phyloP scores from a whole-genome alignment of 1,140 invertebrate species.

The Papilio xuthus region DNA sequence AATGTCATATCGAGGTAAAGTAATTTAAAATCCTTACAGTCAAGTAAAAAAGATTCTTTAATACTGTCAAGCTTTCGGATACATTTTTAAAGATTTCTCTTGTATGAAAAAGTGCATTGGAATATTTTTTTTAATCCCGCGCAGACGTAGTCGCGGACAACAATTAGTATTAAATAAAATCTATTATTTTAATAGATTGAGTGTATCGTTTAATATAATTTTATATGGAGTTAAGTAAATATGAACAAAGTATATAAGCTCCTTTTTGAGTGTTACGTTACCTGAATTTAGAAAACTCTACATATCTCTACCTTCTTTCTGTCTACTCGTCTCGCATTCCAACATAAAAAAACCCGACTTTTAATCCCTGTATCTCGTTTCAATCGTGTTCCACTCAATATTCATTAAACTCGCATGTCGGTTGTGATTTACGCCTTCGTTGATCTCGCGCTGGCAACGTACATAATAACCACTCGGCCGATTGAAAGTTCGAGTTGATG shows the following conservation, averaged over 20 bases:
- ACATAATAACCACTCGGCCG: background rate
- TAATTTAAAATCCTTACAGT: too few species aligned
- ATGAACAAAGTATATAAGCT: too few species aligned
- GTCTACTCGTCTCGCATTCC: background rate
- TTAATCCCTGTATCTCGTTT: background rate
- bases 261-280: background rate
- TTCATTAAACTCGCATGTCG: constrained; percentile 7
- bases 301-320: background rate
- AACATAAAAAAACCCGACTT: background rate
- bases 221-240: background rate
- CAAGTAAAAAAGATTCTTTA: too few species aligned
- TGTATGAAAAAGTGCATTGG: too few species aligned
- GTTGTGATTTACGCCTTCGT: constrained; percentile 1
- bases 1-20: too few species aligned
- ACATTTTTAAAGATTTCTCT: too few species aligned
- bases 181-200: too few species aligned
- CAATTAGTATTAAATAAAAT: too few species aligned
- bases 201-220: too few species aligned
- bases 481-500: background rate
- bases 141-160: too few species aligned
- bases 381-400: background rate
- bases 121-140: too few species aligned
- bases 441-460: background rate
- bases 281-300: background rate
- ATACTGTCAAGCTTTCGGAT: too few species aligned